Evolutionary conservation across 2,888 invertebrate genomes (phyloP), one percentile per base, ranked within the genome.

Genomic region (Epinotia nisella): DNA sequence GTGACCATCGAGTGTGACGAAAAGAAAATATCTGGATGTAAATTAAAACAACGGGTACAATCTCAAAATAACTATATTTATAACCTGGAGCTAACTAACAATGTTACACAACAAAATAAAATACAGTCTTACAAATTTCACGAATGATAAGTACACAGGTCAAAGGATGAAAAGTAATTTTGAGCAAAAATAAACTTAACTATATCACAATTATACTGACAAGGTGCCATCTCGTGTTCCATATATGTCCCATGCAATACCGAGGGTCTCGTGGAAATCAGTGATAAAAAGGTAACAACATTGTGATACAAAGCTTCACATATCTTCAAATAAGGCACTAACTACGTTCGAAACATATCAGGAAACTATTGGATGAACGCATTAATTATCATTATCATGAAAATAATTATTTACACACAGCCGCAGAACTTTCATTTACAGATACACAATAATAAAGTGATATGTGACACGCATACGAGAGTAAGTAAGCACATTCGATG

Each of bases 121-220:
- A 90, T 91, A 93, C 93, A 93, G 93, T 93, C 93, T 93, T 93
- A 92, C 90, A 87, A 92, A 91, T 93, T 92, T 89, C 92, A 90
- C 87, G 88, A 90, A 91, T 85, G 83, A 90, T 93, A 93, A 93
- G 93, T 93, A 93, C 93, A 88, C 83, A 89, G 88, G 88, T 89
- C 86, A 82, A 85, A 85, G 81, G 81, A 76, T 78, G 81, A 49
- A 85, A 87, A 84, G 79, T 78, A 88, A 89, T 88, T 88, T 90
- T 92, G 91, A 92, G 91, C 91, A 90, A 90, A 88, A 79, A 75
- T 80, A 86, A 87, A 83, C 83, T 84, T 85, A 86, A 86, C 83
- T 89, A 90, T 89, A 92, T 92, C 90, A 91, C 90, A 92, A 83
- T 86, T 69, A 85, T 86, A 89, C 85, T 86, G 79, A 85, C 78